Evolutionary conservation across 2,888 invertebrate genomes (phyloP).

Genomic region (Mythimna ferrago): DNA sequence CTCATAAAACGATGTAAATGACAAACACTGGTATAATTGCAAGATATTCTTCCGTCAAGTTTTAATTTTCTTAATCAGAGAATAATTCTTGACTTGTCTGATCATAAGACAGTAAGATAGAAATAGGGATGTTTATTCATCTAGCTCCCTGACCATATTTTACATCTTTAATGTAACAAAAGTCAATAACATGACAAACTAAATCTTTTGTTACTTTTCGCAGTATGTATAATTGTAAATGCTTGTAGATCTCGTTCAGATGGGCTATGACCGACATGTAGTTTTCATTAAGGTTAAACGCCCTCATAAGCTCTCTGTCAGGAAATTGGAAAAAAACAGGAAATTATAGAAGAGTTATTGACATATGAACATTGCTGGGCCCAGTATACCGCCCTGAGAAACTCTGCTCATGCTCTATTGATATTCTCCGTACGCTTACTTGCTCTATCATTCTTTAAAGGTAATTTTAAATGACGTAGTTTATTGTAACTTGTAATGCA

Average conservation of each 20-base stretch:
- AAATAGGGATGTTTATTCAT: not conserved
- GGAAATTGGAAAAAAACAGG: not conserved
- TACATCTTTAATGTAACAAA: not conserved
- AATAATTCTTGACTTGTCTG: not conserved
- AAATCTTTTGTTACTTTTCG: not conserved
- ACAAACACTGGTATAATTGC: not conserved
- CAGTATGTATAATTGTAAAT: no score
- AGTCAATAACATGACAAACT: not conserved
- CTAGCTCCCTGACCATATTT: not conserved
- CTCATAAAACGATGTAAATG: constrained; percentile 24
- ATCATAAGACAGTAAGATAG: not conserved
- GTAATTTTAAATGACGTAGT: constrained; percentile 7
- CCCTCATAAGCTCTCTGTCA: not conserved
- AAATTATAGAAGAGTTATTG: not conserved
- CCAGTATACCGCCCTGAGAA: constrained; percentile 11
- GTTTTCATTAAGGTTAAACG: constrained; percentile 1
- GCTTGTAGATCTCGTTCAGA: not conserved
- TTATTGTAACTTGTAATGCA: not conserved
- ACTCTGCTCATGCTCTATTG: constrained; percentile 6
- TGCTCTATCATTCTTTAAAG: not conserved
- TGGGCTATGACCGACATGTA: not conserved
- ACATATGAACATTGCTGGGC: constrained; percentile 2
- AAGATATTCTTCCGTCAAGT: not conserved
- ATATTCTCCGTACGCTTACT: not conserved
- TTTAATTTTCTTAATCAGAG: not conserved